phyloP scores from a whole-genome alignment of 2,888 invertebrate species.

The Drosophila eohydei region DNA sequence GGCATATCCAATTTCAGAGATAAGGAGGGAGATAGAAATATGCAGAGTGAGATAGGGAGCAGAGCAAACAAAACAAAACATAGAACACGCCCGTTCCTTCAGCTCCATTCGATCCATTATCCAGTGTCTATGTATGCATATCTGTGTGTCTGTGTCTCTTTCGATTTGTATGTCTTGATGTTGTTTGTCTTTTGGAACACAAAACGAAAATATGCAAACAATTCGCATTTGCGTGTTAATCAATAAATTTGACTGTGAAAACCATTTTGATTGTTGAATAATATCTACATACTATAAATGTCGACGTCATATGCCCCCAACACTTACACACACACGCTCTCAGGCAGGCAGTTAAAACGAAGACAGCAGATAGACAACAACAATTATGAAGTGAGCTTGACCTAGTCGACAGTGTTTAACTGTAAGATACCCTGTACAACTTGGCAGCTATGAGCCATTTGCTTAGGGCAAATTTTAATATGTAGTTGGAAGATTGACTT shows the following conservation, averaged over 20 bases:
- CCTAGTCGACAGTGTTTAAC: conserved; percentile 12
- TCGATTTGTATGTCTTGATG: conserved; percentile 35
- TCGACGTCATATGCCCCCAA: conserved; percentile 47
- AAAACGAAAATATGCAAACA: conserved; percentile 77
- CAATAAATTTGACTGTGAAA: conserved; percentile 80
- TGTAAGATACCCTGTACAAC: conserved; percentile 27
- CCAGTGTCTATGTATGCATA: conserved; percentile 6
- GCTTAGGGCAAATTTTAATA: not conserved
- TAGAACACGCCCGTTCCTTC: conserved; percentile 52
- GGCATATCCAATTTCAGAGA: conserved; percentile 69
- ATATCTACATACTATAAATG: conserved; percentile 54
- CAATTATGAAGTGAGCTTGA: conserved; percentile 12
- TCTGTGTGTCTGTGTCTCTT: conserved; percentile 25
- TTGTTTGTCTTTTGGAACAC: conserved; percentile 61
- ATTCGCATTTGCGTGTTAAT: conserved; percentile 80
- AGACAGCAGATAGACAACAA: conserved; percentile 28
- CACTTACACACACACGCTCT: conserved; percentile 18
- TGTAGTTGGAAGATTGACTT: not conserved
- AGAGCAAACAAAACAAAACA: conserved; percentile 33
- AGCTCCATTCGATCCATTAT: conserved; percentile 34
- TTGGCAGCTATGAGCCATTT: not conserved
- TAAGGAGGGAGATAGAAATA: conserved; percentile 14
- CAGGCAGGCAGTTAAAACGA: conserved; percentile 27
- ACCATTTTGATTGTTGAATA: conserved; percentile 78
- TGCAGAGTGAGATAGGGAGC: conserved; percentile 12